These are phyloP conservation scores for Lasaia peninsularis DNA, from an alignment of 1,140 invertebrate species.

Conservation along the genomic window DNA sequence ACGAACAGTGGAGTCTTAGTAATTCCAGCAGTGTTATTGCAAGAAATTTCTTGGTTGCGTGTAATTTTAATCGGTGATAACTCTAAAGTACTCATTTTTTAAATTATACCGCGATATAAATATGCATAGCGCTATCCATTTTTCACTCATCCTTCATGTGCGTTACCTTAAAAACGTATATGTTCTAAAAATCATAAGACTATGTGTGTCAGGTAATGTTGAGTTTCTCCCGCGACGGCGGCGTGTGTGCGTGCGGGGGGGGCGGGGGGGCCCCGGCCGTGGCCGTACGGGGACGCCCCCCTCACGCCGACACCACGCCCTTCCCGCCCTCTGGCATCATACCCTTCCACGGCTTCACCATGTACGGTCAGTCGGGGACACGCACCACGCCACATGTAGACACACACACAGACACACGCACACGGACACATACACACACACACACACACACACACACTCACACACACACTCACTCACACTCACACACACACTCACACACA, in stretches of 20 bases:
- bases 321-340: constrained; percentile 97
- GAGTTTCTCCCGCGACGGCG: constrained; percentile 94
- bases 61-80: too few species aligned
- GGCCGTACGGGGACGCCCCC: constrained; percentile 86
- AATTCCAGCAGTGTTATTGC: too few species aligned
- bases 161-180: too few species aligned
- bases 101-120: too few species aligned
- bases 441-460: not conserved
- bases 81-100: too few species aligned
- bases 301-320: constrained; percentile 84
- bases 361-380: constrained; percentile 87
- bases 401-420: not conserved
- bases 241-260: constrained; percentile 81
- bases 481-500: too few species aligned
- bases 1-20: too few species aligned
- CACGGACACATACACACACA: not conserved
- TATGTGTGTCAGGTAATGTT: constrained; percentile 86
- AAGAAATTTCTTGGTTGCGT: too few species aligned
- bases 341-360: constrained; percentile 97
- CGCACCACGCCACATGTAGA: not conserved
- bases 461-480: too few species aligned
- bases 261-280: constrained; percentile 81
- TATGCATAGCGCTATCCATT: too few species aligned
- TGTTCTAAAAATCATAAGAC: too few species aligned
- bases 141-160: too few species aligned